Base-by-base conservation (phyloP, 2,888 invertebrate genomes). In the Formica aserva region DNA sequence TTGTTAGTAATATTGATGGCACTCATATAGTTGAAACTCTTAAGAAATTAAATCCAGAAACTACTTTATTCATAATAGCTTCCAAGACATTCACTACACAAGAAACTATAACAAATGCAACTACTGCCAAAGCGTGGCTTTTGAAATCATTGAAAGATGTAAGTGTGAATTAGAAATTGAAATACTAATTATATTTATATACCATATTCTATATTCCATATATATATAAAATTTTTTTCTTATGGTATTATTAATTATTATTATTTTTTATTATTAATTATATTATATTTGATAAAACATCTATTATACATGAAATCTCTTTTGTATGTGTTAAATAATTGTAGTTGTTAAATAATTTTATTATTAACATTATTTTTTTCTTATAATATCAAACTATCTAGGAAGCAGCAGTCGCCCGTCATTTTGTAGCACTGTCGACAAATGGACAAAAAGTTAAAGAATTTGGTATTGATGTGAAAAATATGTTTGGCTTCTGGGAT, bases 401-500 rank as follows among this genome's bases (percentile, higher is more conserved):
- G 98, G 96, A 96, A 2, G 94, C 96, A 52, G 97, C 98, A 13
- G 99, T 99, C 11, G 98, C 99, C 22, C 98, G 98, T 94, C 99
- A 99, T 95, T 99, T 99, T 95, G 99, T 99, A 3, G 99, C 99
- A 13, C 95, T 99, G 18, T 99, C 99, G 4, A 99, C 99, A 0
- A 99, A 99, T 95, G 97, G 96, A 32, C 96, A 97, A 88, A 98
- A 99, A 95, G 99, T 99, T n/a, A 97, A 97, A 32, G 98, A 98
- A 52, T 99, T 99, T 95, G 99, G 99, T 22, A 99, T 99, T 92
- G 98, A 99, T 94, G 97, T 98, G 88, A 97, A 97, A 90, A 99
- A 99, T 94, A 99, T 99, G 99, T 99, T 99, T 95, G 99, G 98
- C 32, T 99, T 99, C 95, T 99, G 99, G 99, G 99, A 99, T 95